Evolutionary conservation across 2,888 invertebrate species (phyloP).

Genomic region (Thera britannica): DNA sequence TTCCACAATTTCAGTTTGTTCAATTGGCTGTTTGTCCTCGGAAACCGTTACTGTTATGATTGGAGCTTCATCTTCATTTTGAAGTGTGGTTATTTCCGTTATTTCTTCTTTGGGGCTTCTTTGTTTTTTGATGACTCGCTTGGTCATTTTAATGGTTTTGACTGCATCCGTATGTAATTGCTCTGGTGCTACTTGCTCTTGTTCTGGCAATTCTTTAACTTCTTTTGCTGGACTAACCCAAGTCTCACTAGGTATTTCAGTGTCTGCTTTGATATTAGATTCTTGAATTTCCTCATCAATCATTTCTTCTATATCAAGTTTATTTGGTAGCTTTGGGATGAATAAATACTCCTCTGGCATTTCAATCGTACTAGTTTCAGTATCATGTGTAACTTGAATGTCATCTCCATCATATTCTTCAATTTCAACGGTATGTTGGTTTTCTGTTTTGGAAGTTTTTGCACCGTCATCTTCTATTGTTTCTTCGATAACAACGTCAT

Average conservation of each 20-base stretch:
- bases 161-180: background rate
- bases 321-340: constrained; percentile 61
- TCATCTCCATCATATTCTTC: constrained; percentile 70
- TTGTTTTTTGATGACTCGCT: background rate
- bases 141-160: background rate
- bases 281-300: constrained; percentile 48
- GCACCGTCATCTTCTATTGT: constrained; percentile 68
- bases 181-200: background rate
- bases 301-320: constrained; percentile 67
- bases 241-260: constrained; percentile 53
- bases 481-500: constrained; percentile 83
- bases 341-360: constrained; percentile 64
- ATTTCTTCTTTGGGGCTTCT: background rate
- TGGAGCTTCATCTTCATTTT: background rate
- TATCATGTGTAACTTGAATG: constrained; percentile 41
- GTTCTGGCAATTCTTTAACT: background rate
- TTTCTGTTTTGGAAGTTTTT: constrained; percentile 35
- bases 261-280: constrained; percentile 32
- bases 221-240: background rate
- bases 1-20: background rate
- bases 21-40: background rate
- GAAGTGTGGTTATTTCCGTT: background rate
- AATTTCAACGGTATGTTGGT: constrained; percentile 65
- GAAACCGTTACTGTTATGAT: background rate
- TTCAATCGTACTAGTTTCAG: constrained; percentile 65